Percentiles rank a stretch among this genome's conserved stretches.
phyloP scores from a whole-genome alignment of 2,888 invertebrate species.

The Metopia argyrocephala region DNA sequence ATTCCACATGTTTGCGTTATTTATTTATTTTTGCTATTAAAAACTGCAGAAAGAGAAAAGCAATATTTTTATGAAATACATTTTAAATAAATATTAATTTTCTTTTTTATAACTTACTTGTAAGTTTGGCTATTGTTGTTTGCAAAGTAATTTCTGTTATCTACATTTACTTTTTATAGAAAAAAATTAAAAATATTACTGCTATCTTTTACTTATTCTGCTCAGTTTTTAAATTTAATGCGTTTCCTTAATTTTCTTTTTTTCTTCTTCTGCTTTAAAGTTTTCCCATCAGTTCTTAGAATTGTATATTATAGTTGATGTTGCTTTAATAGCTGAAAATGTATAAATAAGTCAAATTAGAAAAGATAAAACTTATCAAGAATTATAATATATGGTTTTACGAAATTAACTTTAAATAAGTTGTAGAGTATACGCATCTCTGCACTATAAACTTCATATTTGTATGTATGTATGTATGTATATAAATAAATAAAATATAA shows the following conservation, averaged over 20 bases:
- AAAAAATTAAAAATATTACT: conserved; percentile 29
- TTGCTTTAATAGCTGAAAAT: not conserved
- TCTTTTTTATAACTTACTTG: not conserved
- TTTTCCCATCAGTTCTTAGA: conserved; percentile 3
- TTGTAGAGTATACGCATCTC: too few species aligned
- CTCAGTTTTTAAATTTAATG: conserved; percentile 14
- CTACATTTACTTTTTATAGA: conserved; percentile 12
- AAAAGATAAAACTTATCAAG: not conserved
- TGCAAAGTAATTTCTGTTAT: conserved; percentile 12
- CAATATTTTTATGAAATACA: not conserved
- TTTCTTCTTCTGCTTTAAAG: not conserved
- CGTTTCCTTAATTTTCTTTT: conserved; percentile 23
- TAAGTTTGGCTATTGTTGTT: conserved; percentile 12
- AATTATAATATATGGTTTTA: not conserved
- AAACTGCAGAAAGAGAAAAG: not conserved
- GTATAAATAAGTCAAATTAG: not conserved
- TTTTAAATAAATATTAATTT: not conserved
- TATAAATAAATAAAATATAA: too few species aligned
- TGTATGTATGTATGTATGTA: too few species aligned
- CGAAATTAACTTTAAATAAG: too few species aligned
- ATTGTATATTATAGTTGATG: not conserved
- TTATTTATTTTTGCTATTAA: not conserved
- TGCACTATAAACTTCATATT: too few species aligned
- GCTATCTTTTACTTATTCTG: conserved; percentile 33
- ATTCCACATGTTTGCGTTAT: conserved; percentile 74